Conservation (phyloP, 2,797 vertebrate species). For the Muscicapa striata region DNA sequence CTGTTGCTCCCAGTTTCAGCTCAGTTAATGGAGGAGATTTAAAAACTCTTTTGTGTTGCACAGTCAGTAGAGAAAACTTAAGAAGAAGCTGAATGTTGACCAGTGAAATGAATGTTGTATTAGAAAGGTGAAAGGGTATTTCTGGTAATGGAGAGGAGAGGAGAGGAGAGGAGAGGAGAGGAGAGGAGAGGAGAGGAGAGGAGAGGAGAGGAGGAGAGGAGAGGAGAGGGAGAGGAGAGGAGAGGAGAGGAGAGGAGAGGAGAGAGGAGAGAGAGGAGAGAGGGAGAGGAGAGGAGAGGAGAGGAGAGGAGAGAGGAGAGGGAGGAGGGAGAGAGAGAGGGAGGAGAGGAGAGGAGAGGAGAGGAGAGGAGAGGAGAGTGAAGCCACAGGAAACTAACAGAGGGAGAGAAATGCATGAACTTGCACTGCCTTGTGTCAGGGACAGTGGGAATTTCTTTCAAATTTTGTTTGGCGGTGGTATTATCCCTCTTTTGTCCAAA, state of each 20-base stretch:
- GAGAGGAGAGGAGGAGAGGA: neutral
- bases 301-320: neutral
- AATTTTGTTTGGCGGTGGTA: neutral
- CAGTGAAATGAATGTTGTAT: neutral
- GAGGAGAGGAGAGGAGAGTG: too few relatives aligned
- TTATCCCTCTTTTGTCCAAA: neutral
- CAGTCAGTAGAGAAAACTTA: neutral
- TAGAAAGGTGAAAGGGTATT: neutral
- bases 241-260: too few relatives aligned
- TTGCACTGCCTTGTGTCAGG: neutral
- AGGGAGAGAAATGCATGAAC: neutral
- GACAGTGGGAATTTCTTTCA: neutral
- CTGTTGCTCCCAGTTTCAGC: neutral
- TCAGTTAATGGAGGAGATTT: neutral
- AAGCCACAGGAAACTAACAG: neutral
- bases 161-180: neutral
- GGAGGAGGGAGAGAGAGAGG: too few relatives aligned
- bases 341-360: neutral
- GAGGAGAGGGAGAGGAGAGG: neutral
- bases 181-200: neutral
- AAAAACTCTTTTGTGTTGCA: neutral
- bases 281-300: neutral
- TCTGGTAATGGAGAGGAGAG: neutral
- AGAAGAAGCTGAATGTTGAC: neutral
- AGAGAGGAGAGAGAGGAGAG: neutral